A percentile compares a stretch with the other conserved stretches of the same genome.
Evolutionary conservation across 2,888 invertebrate species (phyloP).

Genomic region (Drosophila fulvimacula): DNA sequence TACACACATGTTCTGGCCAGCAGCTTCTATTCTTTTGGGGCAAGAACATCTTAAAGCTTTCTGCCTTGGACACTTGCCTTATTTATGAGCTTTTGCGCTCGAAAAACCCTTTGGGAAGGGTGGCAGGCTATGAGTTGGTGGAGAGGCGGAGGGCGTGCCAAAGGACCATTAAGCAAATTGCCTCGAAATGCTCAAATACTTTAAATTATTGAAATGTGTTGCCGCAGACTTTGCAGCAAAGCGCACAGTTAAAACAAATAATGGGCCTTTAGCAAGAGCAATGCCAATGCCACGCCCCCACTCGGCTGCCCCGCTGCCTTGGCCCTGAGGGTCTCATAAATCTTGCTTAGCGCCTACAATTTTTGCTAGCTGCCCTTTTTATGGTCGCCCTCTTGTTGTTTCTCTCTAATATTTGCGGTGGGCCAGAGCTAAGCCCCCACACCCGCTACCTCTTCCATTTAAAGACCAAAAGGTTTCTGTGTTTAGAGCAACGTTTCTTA

Average conservation of each 20-base stretch:
- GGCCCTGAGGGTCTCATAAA: constrained; percentile 68
- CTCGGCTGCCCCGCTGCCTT: background rate
- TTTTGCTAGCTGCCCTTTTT: constrained; percentile 38
- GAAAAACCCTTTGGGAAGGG: constrained; percentile 27
- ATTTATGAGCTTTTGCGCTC: constrained; percentile 35
- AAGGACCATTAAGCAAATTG: constrained; percentile 74
- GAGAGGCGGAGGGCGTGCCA: constrained; percentile 3
- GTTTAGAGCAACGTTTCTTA: constrained; percentile 37
- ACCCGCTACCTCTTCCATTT: background rate
- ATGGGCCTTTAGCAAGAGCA: constrained; percentile 29
- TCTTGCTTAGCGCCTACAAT: constrained; percentile 67
- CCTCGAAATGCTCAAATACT: constrained; percentile 64
- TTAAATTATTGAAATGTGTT: constrained; percentile 75
- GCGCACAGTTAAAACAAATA: constrained; percentile 67
- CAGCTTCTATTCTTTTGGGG: constrained; percentile 11
- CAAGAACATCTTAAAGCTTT: constrained; percentile 8
- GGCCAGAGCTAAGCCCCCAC: constrained; percentile 30
- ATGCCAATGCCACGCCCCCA: constrained; percentile 61
- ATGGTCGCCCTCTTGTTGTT: constrained; percentile 20
- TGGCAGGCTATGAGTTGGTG: background rate
- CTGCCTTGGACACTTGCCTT: constrained; percentile 34
- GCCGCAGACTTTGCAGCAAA: constrained; percentile 45
- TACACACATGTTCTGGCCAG: constrained; percentile 43
- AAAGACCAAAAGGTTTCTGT: constrained; percentile 13
- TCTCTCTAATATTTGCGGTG: constrained; percentile 43